Evolutionary conservation across 2,797 vertebrate species (phyloP).

Genomic region (Numenius phaeopus): DNA sequence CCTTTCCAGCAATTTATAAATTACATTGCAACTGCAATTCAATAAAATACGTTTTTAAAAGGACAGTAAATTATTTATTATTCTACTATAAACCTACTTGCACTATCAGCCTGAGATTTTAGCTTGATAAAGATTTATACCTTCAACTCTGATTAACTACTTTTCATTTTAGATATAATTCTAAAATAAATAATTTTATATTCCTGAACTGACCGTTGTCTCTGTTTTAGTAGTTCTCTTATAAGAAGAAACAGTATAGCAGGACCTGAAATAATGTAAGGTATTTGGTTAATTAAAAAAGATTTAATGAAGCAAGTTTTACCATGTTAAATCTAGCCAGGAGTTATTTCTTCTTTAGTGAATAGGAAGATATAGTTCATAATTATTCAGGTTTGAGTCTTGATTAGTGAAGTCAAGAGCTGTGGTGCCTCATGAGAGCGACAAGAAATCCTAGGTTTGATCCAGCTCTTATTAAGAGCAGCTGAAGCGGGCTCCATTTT

Average conservation of each 20-base stretch:
- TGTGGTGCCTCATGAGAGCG: not conserved
- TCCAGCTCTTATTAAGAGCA: conserved; percentile 15
- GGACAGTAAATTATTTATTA: not conserved
- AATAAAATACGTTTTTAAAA: not conserved
- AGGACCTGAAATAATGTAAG: not conserved
- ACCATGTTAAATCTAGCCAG: not conserved
- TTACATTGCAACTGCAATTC: not conserved
- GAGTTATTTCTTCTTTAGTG: not conserved
- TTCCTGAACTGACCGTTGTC: not conserved
- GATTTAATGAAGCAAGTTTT: conserved; percentile 28
- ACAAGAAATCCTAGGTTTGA: conserved; percentile 8
- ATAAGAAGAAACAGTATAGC: not conserved
- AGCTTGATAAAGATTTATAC: not conserved
- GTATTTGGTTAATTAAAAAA: conserved; percentile 38
- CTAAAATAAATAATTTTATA: not conserved
- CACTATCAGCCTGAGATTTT: not conserved
- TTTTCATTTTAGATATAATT: conserved; percentile 6
- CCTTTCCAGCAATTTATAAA: not conserved
- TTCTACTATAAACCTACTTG: not conserved
- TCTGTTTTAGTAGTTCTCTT: not conserved
- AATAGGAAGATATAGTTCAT: not conserved
- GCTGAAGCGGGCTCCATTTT: not conserved
- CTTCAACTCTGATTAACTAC: not conserved
- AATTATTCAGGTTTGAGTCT: conserved; percentile 26
- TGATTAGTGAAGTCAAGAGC: conserved; percentile 7